Evolutionary conservation across 2,113 vertebrate genomes (phyloP), one percentile per base, ranked within the genome.

Genomic region (Neolamprologus cancellatus): DNA sequence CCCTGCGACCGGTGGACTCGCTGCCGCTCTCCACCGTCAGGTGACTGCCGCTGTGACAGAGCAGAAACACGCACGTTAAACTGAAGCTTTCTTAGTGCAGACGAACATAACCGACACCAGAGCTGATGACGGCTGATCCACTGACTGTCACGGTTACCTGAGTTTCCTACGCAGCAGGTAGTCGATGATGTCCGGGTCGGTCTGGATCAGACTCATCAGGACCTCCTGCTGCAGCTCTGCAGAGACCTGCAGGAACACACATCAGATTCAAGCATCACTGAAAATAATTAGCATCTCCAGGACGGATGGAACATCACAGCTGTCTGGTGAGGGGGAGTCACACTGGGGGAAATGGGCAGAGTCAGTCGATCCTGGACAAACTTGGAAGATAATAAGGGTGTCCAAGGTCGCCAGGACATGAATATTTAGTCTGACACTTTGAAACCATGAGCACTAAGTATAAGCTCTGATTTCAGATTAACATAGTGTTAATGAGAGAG

Each of bases 111-210:
- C 0, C 6, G 11, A n/a, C 41, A 18, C 5, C 44, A 76, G 25
- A 76, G 0, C 17, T 50, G 23, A 18, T 74, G 69, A 46, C 4
- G 6, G 39, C 54, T 44, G 25, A 57, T 3, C 8, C 15, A 61
- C 17, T 20, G 53, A 48, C 23, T 8, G n/a, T 12, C 39, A 36
- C 0, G 10, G 39, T 91, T 79, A 96, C 96, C 96, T 96, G 91
- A 96, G 95, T 61, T 97, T 98, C 92, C 97, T 96, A 25, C 98
- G 97, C 85, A 99, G 89, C 15, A 99, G 97, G 87, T 98, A 97
- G 90, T 99, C 97, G 5, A 98, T 97, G 88, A 98, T 96, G 74
- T 99, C 98, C 0, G 98, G 97, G 52, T 98, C 98, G 0, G 97
- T 97, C 93, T 97, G 97, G 93, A 98, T 97, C 25, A 99, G 96